Evolutionary conservation across 2,113 vertebrate species (phyloP).

Genomic region (Mesoclemmys tuberculata): DNA sequence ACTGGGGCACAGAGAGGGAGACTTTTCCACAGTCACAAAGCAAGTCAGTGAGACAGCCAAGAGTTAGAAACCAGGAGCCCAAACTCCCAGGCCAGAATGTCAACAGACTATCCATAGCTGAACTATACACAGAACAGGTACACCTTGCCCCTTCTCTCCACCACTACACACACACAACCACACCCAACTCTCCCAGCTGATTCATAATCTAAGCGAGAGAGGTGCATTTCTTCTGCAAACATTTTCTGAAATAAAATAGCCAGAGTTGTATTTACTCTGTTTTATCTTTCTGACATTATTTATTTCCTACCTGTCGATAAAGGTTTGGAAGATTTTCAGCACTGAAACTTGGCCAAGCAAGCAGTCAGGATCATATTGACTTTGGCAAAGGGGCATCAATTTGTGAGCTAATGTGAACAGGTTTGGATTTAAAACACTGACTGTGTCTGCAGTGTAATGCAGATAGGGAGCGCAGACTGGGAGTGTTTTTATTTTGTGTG

Average conservation of each 20-base stretch:
- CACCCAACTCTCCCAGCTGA: not conserved
- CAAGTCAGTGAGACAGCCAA: not conserved
- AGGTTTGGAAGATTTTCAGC: not conserved
- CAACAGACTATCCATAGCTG: rapidly evolving
- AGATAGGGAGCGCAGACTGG: not conserved
- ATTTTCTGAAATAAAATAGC: not conserved
- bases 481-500: not conserved
- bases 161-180: not conserved
- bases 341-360: rapidly evolving
- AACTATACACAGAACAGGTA: not conserved
- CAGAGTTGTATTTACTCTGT: not conserved
- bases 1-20: not conserved
- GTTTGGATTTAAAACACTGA: not conserved
- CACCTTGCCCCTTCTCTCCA: rapidly evolving
- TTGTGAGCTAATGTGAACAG: rapidly evolving
- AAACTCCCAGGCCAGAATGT: rapidly evolving
- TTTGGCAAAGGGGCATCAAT: constrained; percentile 29
- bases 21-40: not conserved
- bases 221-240: constrained; percentile 1
- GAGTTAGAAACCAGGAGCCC: not conserved
- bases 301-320: constrained; percentile 28
- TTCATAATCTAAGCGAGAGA: not conserved
- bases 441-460: rapidly evolving
- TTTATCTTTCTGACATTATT: constrained; percentile 33
- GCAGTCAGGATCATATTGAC: rapidly evolving